These are phyloP conservation scores for Chymomyza costata DNA, from an alignment of 1,140 invertebrate species.

Conservation along the genomic window DNA sequence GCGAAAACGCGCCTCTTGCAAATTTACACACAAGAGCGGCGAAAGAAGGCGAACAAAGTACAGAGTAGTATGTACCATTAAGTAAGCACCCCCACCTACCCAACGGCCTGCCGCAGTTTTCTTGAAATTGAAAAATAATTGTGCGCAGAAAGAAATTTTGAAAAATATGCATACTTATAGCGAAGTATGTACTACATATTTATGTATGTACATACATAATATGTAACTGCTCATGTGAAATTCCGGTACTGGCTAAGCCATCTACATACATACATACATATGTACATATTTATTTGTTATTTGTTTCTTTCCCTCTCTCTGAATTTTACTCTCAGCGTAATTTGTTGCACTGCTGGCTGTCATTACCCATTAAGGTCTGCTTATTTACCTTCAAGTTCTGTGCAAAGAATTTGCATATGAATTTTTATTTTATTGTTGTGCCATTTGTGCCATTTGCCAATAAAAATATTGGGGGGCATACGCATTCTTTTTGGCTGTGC, in stretches of 20 bases:
- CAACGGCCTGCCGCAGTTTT: constrained; percentile 40
- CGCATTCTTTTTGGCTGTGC: constrained; percentile 25
- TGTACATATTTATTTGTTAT: no score
- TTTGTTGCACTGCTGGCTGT: no score
- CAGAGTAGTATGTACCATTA: no score
- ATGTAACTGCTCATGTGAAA: no score
- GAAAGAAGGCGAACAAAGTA: no score
- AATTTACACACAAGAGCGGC: constrained; percentile 25
- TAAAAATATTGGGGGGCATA: no score
- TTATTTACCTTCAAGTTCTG: constrained; percentile 38
- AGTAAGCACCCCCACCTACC: constrained; percentile 2
- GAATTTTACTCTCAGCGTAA: no score
- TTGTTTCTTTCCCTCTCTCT: no score
- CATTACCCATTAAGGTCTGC: constrained; percentile 61
- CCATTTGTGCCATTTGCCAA: background rate
- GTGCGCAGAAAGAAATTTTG: constrained; percentile 49
- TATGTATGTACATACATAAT: constrained; percentile 4
- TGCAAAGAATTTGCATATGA: constrained; percentile 61
- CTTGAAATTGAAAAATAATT: constrained; percentile 54
- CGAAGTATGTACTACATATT: background rate
- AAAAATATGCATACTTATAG: constrained; percentile 62
- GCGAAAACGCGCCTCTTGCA: constrained; percentile 39
- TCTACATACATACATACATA: no score
- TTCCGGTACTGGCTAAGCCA: no score
- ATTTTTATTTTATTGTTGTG: constrained; percentile 41